phyloP scores from a whole-genome alignment of 2,797 vertebrate genomes.

The Spheniscus humboldti region DNA sequence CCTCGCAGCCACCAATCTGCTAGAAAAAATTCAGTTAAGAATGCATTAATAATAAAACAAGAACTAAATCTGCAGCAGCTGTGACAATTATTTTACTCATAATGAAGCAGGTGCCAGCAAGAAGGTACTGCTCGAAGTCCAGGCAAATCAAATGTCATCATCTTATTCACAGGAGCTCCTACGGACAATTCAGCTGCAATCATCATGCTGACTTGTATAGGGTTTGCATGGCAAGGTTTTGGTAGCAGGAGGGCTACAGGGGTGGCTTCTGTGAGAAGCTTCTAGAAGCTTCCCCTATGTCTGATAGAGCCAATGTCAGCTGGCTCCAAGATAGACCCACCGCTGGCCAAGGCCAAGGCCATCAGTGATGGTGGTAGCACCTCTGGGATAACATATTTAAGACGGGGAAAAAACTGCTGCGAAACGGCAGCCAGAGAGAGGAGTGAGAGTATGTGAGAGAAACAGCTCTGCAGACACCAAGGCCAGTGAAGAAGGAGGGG shows the following conservation, averaged over 20 bases:
- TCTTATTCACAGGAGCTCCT: background rate
- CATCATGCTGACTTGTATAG: background rate
- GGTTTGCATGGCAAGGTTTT: background rate
- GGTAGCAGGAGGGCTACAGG: background rate
- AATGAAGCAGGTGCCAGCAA: background rate
- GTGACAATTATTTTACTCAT: background rate
- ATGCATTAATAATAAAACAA: background rate
- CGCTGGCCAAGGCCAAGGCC: background rate
- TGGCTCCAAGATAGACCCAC: background rate
- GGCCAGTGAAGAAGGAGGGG: background rate
- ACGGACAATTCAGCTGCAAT: background rate
- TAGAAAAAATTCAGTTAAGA: background rate
- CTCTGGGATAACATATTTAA: background rate
- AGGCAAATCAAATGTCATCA: background rate
- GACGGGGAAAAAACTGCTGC: background rate
- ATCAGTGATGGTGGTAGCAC: background rate
- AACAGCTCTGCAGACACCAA: background rate
- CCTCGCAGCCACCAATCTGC: background rate
- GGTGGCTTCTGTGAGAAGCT: background rate
- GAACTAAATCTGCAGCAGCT: background rate
- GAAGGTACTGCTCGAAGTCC: background rate
- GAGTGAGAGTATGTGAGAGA: background rate
- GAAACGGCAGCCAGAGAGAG: background rate
- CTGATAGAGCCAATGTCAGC: background rate
- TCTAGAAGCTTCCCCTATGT: background rate